These are phyloP conservation scores for Drosophila tanythrix DNA, from an alignment of 2,888 invertebrate genomes.

Conservation along the genomic window DNA sequence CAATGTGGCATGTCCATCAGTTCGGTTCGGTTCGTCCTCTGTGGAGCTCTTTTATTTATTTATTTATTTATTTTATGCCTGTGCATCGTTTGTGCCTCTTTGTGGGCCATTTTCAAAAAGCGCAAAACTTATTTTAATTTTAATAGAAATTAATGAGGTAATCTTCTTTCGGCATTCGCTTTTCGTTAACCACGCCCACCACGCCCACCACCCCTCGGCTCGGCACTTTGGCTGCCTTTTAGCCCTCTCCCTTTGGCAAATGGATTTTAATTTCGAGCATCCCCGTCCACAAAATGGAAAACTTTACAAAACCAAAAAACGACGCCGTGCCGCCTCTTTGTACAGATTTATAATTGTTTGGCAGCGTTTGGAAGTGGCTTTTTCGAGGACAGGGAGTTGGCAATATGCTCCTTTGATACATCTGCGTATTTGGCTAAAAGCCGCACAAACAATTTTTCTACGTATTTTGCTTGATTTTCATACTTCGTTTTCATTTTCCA, in stretches of 20 bases:
- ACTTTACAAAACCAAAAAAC: slow-evolving; percentile 45
- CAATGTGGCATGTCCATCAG: slow-evolving; percentile 38
- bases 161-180: slow-evolving; percentile 60
- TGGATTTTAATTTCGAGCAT: slow-evolving; percentile 61
- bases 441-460: slow-evolving; percentile 6
- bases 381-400: background rate
- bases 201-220: background rate
- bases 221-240: background rate
- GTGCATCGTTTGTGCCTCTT: slow-evolving; percentile 47
- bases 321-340: slow-evolving; percentile 30
- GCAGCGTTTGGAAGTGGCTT: background rate
- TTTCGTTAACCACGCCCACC: background rate
- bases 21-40: background rate
- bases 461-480: background rate
- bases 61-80: slow-evolving; percentile 67
- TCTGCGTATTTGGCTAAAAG: slow-evolving; percentile 16
- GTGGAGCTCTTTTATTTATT: slow-evolving; percentile 52
- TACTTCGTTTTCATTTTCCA: background rate
- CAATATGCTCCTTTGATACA: slow-evolving; percentile 11
- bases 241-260: slow-evolving; percentile 40
- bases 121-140: slow-evolving; percentile 71
- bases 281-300: slow-evolving; percentile 34
- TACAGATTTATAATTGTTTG: slow-evolving; percentile 62
- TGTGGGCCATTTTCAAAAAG: slow-evolving; percentile 57
- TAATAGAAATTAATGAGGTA: slow-evolving; percentile 76